These are phyloP conservation scores for Chymomyza amoena DNA, from an alignment of 2,888 invertebrate genomes.

Conservation along the genomic window DNA sequence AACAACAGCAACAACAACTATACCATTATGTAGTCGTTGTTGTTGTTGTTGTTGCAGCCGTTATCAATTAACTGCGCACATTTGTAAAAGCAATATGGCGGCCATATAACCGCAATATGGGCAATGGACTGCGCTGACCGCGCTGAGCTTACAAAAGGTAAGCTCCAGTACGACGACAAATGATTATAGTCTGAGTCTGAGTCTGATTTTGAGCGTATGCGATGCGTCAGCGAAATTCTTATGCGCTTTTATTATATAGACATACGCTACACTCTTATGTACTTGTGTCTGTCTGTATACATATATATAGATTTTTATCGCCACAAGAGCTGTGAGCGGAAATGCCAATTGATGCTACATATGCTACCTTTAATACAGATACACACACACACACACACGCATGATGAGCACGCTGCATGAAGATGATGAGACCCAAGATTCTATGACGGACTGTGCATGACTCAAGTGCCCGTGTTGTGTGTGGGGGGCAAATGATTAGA, in stretches of 20 bases:
- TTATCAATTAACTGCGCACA: slow-evolving; percentile 62
- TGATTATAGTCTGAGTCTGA: background rate
- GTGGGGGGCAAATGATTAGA: background rate
- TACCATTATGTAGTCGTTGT: slow-evolving; percentile 43
- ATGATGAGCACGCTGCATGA: slow-evolving; percentile 30
- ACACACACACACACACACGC: background rate
- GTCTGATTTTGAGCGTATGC: slow-evolving; percentile 8
- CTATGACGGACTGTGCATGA: slow-evolving; percentile 35
- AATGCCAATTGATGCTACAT: slow-evolving; percentile 61
- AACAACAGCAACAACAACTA: slow-evolving; percentile 1
- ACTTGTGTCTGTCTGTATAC: background rate
- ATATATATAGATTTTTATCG: background rate
- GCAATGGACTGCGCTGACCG: slow-evolving; percentile 30
- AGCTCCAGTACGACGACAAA: slow-evolving; percentile 15
- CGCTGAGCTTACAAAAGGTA: slow-evolving; percentile 55
- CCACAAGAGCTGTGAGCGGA: slow-evolving; percentile 49
- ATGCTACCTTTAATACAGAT: slow-evolving; percentile 47
- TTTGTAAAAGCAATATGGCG: slow-evolving; percentile 3
- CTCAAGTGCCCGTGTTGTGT: slow-evolving; percentile 42
- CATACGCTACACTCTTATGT: background rate
- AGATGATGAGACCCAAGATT: slow-evolving; percentile 39
- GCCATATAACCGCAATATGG: background rate
- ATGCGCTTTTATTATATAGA: slow-evolving; percentile 44
- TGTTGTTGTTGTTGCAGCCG: slow-evolving; percentile 37
- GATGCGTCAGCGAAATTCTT: slow-evolving; percentile 61